Evolutionary conservation across 2,113 vertebrate species (phyloP).

Genomic region (Sorex araneus): DNA sequence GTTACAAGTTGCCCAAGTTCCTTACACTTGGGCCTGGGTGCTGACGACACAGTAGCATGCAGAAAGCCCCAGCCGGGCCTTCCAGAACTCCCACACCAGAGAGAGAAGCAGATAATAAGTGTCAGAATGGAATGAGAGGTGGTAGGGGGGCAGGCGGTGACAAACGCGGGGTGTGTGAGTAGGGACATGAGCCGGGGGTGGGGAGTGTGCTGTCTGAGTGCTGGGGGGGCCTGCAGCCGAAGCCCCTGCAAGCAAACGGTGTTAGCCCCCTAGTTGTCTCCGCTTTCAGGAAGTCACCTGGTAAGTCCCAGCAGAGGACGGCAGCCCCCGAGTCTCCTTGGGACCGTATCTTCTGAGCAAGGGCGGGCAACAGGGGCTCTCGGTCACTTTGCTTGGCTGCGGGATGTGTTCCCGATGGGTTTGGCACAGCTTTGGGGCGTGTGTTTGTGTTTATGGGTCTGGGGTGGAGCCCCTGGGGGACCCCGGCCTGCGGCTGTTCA

Average conservation of each 20-base stretch:
- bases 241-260: not conserved
- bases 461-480: not conserved
- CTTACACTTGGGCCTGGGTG: not conserved
- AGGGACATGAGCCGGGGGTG: not conserved
- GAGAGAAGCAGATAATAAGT: not conserved
- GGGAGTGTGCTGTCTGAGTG: rapidly evolving
- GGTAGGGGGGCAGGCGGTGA: not conserved
- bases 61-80: not conserved
- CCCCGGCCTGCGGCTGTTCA: not conserved
- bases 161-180: not conserved
- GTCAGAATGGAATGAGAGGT: not conserved
- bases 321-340: not conserved
- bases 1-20: too few species aligned
- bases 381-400: not conserved
- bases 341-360: not conserved
- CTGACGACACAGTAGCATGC: not conserved
- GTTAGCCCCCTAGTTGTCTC: not conserved
- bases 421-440: not conserved
- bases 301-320: not conserved
- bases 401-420: not conserved
- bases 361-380: not conserved
- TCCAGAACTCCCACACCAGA: rapidly evolving
- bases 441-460: not conserved
- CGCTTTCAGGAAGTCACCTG: not conserved
- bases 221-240: too few species aligned